These are phyloP conservation scores for Xanthorhoe spadicearia DNA, from an alignment of 2,888 invertebrate species.

Conservation along the genomic window DNA sequence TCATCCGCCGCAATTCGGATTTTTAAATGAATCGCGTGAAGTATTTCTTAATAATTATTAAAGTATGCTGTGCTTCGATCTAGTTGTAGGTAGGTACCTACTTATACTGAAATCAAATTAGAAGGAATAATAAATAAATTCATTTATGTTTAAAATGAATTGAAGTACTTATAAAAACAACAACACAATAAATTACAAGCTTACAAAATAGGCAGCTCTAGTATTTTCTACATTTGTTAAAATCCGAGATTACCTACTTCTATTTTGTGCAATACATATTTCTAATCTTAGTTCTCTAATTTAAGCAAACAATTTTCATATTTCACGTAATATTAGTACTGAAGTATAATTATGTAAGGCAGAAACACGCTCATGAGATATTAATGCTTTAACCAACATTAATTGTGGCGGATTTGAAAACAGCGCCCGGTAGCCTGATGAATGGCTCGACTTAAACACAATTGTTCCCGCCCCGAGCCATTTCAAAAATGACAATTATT, in stretches of 20 bases:
- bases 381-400: conserved; percentile 39
- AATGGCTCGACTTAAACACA: conserved; percentile 40
- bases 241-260: too few relatives aligned
- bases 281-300: not conserved
- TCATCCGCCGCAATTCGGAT: conserved; percentile 48
- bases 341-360: conserved; percentile 16
- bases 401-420: conserved; percentile 42
- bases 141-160: too few relatives aligned
- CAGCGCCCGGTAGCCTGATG: conserved; percentile 41
- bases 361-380: conserved; percentile 31
- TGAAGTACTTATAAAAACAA: too few relatives aligned
- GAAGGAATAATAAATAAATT: too few relatives aligned
- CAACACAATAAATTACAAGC: too few relatives aligned
- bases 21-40: conserved; percentile 41
- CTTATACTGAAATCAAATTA: too few relatives aligned
- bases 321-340: not conserved
- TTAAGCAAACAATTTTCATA: not conserved
- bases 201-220: too few relatives aligned
- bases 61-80: conserved; percentile 5
- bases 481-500: conserved; percentile 35
- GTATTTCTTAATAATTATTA: conserved; percentile 20
- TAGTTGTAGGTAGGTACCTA: not conserved
- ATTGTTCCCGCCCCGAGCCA: conserved; percentile 33
- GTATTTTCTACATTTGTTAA: too few relatives aligned
- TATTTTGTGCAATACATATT: too few relatives aligned